These are phyloP conservation scores for Parazoanthus darwini DNA, from an alignment of 92 coral and sea anemone genomes.

Conservation along the genomic window DNA sequence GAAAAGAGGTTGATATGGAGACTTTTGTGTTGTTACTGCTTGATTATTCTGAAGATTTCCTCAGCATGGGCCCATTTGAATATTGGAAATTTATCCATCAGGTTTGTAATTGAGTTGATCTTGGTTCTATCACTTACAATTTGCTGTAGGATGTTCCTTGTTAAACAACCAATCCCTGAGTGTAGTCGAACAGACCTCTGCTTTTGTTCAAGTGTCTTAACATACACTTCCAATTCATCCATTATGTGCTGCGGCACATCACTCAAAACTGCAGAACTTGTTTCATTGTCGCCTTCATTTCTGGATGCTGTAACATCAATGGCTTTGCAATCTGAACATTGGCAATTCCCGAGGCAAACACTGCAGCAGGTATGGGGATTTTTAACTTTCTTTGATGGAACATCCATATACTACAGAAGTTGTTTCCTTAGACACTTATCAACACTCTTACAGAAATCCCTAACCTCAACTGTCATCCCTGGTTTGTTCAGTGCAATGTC, in stretches of 20 bases:
- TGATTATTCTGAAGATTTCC: slow-evolving; percentile 1
- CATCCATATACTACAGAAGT: slow-evolving; percentile 20
- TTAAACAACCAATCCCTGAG: slow-evolving; percentile 11
- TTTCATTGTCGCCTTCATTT: background rate
- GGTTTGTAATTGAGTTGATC: background rate
- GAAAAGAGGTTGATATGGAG: no score
- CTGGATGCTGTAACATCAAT: background rate
- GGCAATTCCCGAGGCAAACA: slow-evolving; percentile 23
- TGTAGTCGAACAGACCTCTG: background rate
- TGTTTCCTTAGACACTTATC: slow-evolving; percentile 27
- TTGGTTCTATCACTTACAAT: slow-evolving; percentile 10
- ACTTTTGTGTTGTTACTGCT: background rate
- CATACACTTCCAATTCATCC: background rate
- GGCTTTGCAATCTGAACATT: slow-evolving; percentile 4
- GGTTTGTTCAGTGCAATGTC: slow-evolving; percentile 40
- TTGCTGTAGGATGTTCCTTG: background rate
- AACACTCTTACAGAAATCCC: background rate
- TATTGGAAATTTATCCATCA: slow-evolving; percentile 11
- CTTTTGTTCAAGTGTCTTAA: background rate
- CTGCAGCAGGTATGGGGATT: background rate
- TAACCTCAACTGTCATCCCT: background rate
- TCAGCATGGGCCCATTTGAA: background rate
- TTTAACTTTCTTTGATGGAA: background rate
- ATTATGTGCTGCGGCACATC: background rate
- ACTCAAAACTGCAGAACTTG: background rate